Conservation (phyloP, 2,797 vertebrate genomes). For the Podarcis lilfordi region DNA sequence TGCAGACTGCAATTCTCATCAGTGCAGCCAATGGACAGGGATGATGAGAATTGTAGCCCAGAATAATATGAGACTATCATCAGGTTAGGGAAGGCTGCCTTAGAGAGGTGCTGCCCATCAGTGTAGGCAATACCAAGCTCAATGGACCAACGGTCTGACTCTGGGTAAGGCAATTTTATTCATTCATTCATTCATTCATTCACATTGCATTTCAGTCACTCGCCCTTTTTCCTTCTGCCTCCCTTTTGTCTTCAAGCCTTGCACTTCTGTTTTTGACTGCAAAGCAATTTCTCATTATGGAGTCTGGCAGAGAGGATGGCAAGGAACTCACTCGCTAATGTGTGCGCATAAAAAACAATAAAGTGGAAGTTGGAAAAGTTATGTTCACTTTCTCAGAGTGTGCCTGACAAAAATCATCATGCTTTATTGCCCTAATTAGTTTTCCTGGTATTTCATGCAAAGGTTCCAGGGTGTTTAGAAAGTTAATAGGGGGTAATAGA, state of each 20-base stretch:
- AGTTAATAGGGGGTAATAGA: conserved; percentile 59
- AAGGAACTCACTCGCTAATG: conserved; percentile 20
- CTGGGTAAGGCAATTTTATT: too few species aligned
- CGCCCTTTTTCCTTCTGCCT: not conserved
- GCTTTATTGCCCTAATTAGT: conserved; percentile 62
- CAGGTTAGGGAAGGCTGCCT: too few species aligned
- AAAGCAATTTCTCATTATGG: not conserved
- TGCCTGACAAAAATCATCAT: conserved; percentile 30
- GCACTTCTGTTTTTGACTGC: not conserved
- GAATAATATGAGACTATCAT: too few species aligned
- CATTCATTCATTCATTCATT: too few species aligned
- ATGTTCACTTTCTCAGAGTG: conserved; percentile 28
- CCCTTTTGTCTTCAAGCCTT: not conserved
- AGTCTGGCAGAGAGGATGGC: not conserved
- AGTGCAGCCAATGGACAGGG: not conserved
- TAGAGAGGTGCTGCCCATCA: too few species aligned
- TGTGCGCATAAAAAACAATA: not conserved
- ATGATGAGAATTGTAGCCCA: not conserved
- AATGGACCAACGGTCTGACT: not conserved
- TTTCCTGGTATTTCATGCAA: conserved; percentile 49
- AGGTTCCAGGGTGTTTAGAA: conserved; percentile 52
- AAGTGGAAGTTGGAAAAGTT: conserved; percentile 16
- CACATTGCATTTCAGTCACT: not conserved
- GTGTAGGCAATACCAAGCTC: not conserved
- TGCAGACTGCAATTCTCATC: not conserved